Base-by-base conservation (phyloP, 2,113 vertebrate genomes). In the Aythya baeri region DNA sequence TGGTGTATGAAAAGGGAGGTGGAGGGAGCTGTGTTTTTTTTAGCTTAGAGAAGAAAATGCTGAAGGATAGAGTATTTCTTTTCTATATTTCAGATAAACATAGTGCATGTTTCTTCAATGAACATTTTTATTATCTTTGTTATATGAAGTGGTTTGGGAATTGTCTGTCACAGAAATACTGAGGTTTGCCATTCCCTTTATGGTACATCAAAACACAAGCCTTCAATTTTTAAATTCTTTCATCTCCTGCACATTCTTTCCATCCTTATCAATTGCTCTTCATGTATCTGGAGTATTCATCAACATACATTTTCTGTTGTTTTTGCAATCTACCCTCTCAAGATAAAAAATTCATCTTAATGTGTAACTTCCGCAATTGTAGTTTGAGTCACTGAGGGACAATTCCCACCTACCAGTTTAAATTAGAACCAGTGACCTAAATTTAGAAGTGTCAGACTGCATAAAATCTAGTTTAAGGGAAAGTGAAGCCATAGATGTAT, bases 151-250 rank as follows among this genome's bases (percentile, higher is more conserved):
- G 9, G 4, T 58, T 65, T 71, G 15, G n/a, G 50, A 84, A n/a
- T 72, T 83, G 54, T 29, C 67, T 43, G 4, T 52, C 73, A 11
- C 15, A 58, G 65, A 58, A 86, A 66, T 41, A 17, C 16, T n/a
- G 27, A 41, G 4, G 3, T 54, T 78, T 46, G 18, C 18, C 74
- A 20, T 31, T 67, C 9, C 66, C 11, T 59, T 49, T 65, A 50
- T 3, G 14, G 2, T 44, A 4, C 22, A 68, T 25, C 11, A n/a
- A 63, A 89, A 26, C 2, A 4, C 67, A 29, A 2, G 5, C 0
- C 3, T 66, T 65, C 11, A 46, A 4, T 8, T n/a, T 54, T 79
- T 57, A 5, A 31, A 79, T 27, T 46, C 18, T 11, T 79, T 46
- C 9, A 11, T 59, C 27, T 68, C 5, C 10, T 76, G 17, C 8